A percentile compares a stretch with the other conserved stretches of the same genome.
phyloP scores from a whole-genome alignment of 2,797 vertebrate species.

The Galagoides demidoff region DNA sequence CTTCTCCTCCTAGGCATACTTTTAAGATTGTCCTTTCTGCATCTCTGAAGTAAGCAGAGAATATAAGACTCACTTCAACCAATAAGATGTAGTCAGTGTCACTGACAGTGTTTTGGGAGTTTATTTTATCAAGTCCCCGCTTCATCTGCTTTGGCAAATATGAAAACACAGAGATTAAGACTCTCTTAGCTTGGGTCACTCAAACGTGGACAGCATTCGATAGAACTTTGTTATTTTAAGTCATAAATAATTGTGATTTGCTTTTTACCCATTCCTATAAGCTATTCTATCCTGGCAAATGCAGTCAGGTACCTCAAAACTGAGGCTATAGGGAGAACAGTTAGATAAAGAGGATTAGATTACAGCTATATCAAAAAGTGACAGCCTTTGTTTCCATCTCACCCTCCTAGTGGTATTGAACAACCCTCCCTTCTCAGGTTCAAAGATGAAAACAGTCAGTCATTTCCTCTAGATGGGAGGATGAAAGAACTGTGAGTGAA shows the following conservation, averaged over 20 bases:
- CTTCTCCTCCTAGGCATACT: neutral
- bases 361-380: neutral
- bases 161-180: neutral
- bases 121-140: neutral
- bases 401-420: neutral
- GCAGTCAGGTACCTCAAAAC: neutral
- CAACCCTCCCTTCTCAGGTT: neutral
- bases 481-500: neutral
- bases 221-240: neutral
- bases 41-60: neutral
- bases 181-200: neutral
- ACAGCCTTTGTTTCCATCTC: neutral
- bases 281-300: neutral
- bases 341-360: neutral
- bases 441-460: neutral
- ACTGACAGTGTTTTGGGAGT: neutral
- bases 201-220: rapidly evolving
- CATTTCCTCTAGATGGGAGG: neutral
- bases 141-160: neutral
- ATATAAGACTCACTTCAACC: neutral
- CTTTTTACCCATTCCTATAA: neutral
- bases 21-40: neutral
- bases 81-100: neutral
- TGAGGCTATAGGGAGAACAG: neutral
- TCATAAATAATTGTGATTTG: neutral